Evolutionary conservation across 1,140 invertebrate species (phyloP), one percentile per base, ranked within the genome.

Genomic region (Lucilia cuprina): DNA sequence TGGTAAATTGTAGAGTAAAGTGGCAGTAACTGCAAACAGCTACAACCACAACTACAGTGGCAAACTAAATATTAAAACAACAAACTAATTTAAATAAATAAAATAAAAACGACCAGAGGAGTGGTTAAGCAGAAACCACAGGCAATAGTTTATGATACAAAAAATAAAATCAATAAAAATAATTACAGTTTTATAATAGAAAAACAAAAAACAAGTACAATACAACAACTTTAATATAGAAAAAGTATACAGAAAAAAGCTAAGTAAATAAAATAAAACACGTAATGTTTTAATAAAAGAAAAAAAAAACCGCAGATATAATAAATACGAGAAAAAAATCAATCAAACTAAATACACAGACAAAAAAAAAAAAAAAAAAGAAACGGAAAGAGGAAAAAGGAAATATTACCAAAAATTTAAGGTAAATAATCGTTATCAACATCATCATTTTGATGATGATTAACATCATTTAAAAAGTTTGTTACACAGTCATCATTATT

Each of bases 161-260:
- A 70, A 2, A 70, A 70, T 19, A 25, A 70, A 70, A 70, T 70
- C 65, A 70, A 70, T 70, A 70, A 70, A 70, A 70, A 70, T 70
- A 70, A 70, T 70, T 70, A 70, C 65, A 70, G 65, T 70, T 70
- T 70, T 70, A 70, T 70, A 25, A 70, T 17, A 70, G 55, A 70
- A 70, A 21, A 25, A 2, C 19, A 19, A 19, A 30, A 30, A 30
- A 30, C 25, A n/a, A 60, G 14, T 17, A n/a, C 41, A 41, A 41
- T 41, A 7, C 5, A 7, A 41, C 41, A 41, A 55, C 50, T 55
- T 7, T 14, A 55, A 70, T 21, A 9, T 19, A 70, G 2, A 70
- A n/a, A 21, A 21, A 70, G 65, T 41, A 41, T 41, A 41, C 41
- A 3, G 10, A 2, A 70, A 70, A 70, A 21, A 8, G n/a, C n/a